Percentiles rank a stretch among this genome's conserved stretches.
These are phyloP conservation scores for Chironomus riparius DNA, from an alignment of 2,888 invertebrate species.

Conservation along the genomic window DNA sequence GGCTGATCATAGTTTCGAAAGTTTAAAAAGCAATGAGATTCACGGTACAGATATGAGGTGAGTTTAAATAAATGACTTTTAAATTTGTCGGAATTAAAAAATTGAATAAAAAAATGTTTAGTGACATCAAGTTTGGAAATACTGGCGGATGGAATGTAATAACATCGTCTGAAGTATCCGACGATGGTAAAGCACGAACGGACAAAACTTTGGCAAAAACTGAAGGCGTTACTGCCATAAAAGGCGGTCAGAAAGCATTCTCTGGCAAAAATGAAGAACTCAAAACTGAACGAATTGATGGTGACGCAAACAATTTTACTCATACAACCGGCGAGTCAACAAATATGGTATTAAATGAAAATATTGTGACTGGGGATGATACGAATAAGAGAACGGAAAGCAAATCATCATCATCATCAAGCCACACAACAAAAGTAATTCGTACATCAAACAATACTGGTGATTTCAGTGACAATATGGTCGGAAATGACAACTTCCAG, in stretches of 20 bases:
- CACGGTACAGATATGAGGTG: slow-evolving; percentile 66
- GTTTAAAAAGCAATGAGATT: slow-evolving; percentile 68
- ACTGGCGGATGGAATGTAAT: slow-evolving; percentile 59
- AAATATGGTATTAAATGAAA: slow-evolving; percentile 45
- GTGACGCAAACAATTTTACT: slow-evolving; percentile 47
- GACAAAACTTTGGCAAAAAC: slow-evolving; percentile 54
- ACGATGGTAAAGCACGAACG: slow-evolving; percentile 55
- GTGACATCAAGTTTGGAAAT: slow-evolving; percentile 30
- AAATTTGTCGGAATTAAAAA: neutral
- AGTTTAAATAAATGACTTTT: slow-evolving; percentile 23
- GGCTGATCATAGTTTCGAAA: slow-evolving; percentile 64
- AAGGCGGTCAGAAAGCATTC: slow-evolving; percentile 56
- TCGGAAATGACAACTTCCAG: neutral
- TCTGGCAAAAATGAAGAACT: slow-evolving; percentile 54
- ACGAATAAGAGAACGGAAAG: slow-evolving; percentile 42
- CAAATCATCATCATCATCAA: slow-evolving; percentile 39
- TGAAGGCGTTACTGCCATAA: slow-evolving; percentile 54
- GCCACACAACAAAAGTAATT: slow-evolving; percentile 33
- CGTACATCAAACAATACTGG: neutral
- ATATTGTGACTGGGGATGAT: slow-evolving; percentile 46
- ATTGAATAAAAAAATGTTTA: neutral
- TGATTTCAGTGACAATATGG: neutral
- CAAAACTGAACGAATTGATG: slow-evolving; percentile 47
- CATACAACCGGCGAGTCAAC: slow-evolving; percentile 44
- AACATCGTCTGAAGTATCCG: slow-evolving; percentile 51